These are phyloP conservation scores for Rhamnusium bicolor DNA, from an alignment of 2,888 invertebrate species.

Conservation along the genomic window DNA sequence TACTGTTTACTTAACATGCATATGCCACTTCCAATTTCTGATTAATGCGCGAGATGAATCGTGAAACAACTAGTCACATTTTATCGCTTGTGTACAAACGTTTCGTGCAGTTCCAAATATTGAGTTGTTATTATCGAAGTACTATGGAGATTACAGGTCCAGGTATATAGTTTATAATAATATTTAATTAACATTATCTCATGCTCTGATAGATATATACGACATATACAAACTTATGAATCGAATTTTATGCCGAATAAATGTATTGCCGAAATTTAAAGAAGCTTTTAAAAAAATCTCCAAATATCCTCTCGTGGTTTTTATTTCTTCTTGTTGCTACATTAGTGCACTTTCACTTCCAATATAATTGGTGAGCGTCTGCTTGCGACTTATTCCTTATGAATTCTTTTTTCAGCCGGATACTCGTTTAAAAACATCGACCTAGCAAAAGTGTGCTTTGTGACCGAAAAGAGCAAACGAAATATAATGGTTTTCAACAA, in stretches of 20 bases:
- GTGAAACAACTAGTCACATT: not conserved
- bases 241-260: not conserved
- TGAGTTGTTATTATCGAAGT: not conserved
- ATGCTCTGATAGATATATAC: not conserved
- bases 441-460: slow-evolving; percentile 5
- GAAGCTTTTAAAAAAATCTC: slow-evolving; percentile 4
- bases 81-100: slow-evolving; percentile 1
- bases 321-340: not conserved
- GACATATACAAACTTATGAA: not conserved
- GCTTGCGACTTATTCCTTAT: slow-evolving; percentile 2
- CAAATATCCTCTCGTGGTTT: not conserved
- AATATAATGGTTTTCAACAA: not conserved
- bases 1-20: not conserved
- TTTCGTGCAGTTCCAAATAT: not conserved
- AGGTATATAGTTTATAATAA: not conserved
- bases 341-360: not conserved
- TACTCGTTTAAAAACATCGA: not conserved
- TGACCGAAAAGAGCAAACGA: not conserved
- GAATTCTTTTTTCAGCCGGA: slow-evolving; percentile 3
- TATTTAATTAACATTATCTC: slow-evolving; percentile 1
- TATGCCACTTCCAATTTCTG: not conserved
- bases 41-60: not conserved
- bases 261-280: slow-evolving; percentile 3
- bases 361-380: not conserved
- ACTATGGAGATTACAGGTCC: not conserved